Percentiles rank a stretch among this genome's conserved stretches.
phyloP scores from a whole-genome alignment of 2,888 invertebrate genomes.

The Timandra comae region DNA sequence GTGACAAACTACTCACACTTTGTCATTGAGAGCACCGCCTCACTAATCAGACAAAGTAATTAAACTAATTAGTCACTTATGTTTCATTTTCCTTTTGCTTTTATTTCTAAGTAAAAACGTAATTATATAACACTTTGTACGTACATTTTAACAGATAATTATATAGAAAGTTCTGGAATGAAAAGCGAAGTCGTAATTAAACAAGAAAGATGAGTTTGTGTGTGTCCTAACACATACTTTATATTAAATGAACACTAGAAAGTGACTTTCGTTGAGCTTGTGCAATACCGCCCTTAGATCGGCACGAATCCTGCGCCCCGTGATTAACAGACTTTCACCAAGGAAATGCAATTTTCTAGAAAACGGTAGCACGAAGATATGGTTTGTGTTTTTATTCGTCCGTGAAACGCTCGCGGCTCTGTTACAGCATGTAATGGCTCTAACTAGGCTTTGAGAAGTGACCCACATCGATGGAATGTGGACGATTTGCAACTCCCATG shows the following conservation, averaged over 20 bases:
- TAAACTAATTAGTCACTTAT: too few relatives aligned
- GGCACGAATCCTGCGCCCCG: constrained; percentile 56
- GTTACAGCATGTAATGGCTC: constrained; percentile 56
- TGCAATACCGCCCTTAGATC: constrained; percentile 56
- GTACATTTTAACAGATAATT: constrained; percentile 4
- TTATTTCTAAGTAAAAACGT: constrained; percentile 2
- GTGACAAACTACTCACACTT: too few relatives aligned
- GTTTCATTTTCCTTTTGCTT: background rate
- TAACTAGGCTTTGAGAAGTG: constrained; percentile 48
- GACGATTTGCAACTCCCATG: too few relatives aligned
- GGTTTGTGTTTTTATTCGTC: constrained; percentile 66
- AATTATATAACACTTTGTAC: constrained; percentile 2
- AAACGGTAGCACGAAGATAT: constrained; percentile 69
- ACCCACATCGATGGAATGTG: constrained; percentile 44
- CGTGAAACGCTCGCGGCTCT: constrained; percentile 51
- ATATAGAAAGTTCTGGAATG: constrained; percentile 25
- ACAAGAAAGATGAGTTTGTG: constrained; percentile 33
- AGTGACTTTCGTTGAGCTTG: constrained; percentile 36
- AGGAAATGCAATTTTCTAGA: constrained; percentile 75
- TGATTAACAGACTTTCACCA: constrained; percentile 67
- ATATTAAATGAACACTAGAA: constrained; percentile 47
- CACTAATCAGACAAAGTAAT: too few relatives aligned
- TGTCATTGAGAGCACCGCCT: too few relatives aligned
- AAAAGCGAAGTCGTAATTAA: constrained; percentile 35
- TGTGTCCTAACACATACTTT: constrained; percentile 27